A percentile compares a stretch with the other conserved stretches of the same genome.
Conservation (phyloP, 2,888 invertebrate genomes). For the Creontiades dilutus region DNA sequence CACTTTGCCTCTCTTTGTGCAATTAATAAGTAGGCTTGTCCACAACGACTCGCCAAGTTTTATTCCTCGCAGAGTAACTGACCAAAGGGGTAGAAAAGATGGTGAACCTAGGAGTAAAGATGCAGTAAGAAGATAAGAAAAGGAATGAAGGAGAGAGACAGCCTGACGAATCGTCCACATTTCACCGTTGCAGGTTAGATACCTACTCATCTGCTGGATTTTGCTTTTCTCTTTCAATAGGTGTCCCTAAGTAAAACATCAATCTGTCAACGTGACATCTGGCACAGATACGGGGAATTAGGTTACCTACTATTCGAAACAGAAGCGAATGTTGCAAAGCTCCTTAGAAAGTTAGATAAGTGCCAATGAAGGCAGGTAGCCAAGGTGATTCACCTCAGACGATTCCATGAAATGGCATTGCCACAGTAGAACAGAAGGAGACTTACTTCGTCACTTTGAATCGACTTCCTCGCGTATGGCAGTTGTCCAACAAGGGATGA, state of each 20-base stretch:
- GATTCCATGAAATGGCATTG: constrained; percentile 46
- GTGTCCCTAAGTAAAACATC: not conserved
- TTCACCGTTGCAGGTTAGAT: constrained; percentile 33
- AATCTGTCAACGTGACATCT: not conserved
- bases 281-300: not conserved
- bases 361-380: constrained; percentile 67
- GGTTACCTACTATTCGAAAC: constrained; percentile 47
- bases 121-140: not conserved
- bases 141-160: constrained; percentile 16
- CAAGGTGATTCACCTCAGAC: constrained; percentile 69
- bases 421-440: constrained; percentile 23
- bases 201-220: not conserved
- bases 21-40: too few species aligned
- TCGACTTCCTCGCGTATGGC: not conserved
- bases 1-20: too few species aligned
- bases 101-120: not conserved
- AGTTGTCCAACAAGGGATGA: not conserved
- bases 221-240: not conserved
- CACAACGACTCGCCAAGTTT: too few species aligned
- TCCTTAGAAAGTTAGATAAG: constrained; percentile 68
- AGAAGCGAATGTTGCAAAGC: constrained; percentile 51
- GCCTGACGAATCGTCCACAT: constrained; percentile 39
- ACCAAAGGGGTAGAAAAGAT: not conserved
- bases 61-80: too few species aligned
- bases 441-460: constrained; percentile 45